Percentiles rank a stretch among this genome's conserved stretches.
phyloP scores from a whole-genome alignment of 2,888 invertebrate genomes.

The Amiota minor region DNA sequence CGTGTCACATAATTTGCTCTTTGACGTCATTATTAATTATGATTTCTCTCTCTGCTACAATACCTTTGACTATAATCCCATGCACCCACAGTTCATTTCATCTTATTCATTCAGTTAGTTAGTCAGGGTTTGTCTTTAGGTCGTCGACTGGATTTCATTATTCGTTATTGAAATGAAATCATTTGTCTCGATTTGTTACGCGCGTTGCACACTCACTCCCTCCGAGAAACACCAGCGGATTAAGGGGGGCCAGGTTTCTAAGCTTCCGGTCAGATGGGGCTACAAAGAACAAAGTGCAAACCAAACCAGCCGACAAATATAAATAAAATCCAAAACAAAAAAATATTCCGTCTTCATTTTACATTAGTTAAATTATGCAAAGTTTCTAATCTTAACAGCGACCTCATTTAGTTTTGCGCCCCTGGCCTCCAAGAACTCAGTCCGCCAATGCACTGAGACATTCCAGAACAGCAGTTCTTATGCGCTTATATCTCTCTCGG shows the following conservation, averaged over 20 bases:
- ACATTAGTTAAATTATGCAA: neutral
- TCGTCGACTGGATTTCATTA: neutral
- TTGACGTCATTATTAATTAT: slow-evolving; percentile 16
- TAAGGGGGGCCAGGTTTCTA: too few relatives aligned
- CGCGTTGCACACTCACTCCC: neutral
- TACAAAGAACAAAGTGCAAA: too few relatives aligned
- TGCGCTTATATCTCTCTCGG: neutral
- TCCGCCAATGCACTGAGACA: too few relatives aligned
- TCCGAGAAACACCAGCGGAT: too few relatives aligned
- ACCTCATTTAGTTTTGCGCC: too few relatives aligned
- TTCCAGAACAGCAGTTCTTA: too few relatives aligned
- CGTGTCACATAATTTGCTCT: slow-evolving; percentile 22
- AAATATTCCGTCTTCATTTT: neutral
- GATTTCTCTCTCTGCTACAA: neutral
- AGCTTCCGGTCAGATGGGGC: too few relatives aligned
- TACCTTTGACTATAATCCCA: too few relatives aligned
- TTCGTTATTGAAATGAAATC: slow-evolving; percentile 1
- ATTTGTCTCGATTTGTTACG: slow-evolving; percentile 13
- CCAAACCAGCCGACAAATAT: too few relatives aligned
- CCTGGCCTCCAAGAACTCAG: too few relatives aligned
- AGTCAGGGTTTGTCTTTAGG: slow-evolving; percentile 15
- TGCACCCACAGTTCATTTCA: too few relatives aligned
- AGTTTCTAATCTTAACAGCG: too few relatives aligned
- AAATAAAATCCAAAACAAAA: neutral
- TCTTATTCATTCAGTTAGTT: slow-evolving; percentile 15